Percentiles rank a stretch among this genome's conserved stretches.
Conservation (phyloP, 2,797 vertebrate genomes). For the Siniperca obscura region DNA sequence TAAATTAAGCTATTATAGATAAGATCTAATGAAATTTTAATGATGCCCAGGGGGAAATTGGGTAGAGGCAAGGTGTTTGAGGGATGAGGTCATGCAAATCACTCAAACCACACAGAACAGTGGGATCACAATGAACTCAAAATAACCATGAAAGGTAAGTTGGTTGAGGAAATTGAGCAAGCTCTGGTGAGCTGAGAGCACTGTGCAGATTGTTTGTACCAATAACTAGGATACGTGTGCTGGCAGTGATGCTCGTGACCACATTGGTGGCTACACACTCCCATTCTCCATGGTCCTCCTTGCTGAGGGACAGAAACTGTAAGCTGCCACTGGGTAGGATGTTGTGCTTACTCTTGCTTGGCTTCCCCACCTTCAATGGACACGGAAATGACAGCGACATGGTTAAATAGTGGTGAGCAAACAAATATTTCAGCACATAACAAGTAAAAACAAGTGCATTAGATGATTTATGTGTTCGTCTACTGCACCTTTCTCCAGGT, state of each 20-base stretch:
- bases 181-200: constrained; percentile 28
- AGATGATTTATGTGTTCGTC: background rate
- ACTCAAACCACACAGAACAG: constrained; percentile 36
- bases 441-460: background rate
- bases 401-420: constrained; percentile 15
- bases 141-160: constrained; percentile 30
- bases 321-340: constrained; percentile 96
- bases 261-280: constrained; percentile 98
- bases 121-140: constrained; percentile 32
- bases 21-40: constrained; percentile 63
- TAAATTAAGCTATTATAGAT: constrained; percentile 63
- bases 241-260: constrained; percentile 99
- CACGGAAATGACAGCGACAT: constrained; percentile 37
- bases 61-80: constrained; percentile 44
- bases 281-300: constrained; percentile 99
- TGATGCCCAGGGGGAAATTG: constrained; percentile 50
- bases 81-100: constrained; percentile 48
- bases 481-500: constrained; percentile 96
- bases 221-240: constrained; percentile 97
- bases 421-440: background rate
- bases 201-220: constrained; percentile 82
- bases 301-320: constrained; percentile 97
- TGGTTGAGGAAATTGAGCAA: constrained; percentile 21
- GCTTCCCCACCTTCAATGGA: constrained; percentile 93
- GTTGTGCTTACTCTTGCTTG: constrained; percentile 99